Evolutionary conservation across 2,113 vertebrate species (phyloP).

Genomic region (Mixornis gularis): DNA sequence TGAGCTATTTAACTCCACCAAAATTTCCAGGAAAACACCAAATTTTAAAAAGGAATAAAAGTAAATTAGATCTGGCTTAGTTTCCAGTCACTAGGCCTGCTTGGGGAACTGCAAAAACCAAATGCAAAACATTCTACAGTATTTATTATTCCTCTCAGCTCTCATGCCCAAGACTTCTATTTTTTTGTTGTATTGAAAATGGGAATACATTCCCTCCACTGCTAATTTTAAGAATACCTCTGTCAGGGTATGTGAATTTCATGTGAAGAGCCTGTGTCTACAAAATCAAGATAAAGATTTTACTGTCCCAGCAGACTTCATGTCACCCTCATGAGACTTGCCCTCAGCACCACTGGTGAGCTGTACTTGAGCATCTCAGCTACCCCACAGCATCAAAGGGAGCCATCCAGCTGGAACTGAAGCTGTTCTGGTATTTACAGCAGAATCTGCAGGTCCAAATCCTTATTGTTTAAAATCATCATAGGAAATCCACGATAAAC

Average conservation of each 20-base stretch:
- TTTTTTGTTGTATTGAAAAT: background rate
- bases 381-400: background rate
- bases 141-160: background rate
- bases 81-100: background rate
- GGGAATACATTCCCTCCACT: background rate
- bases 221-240: background rate
- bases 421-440: background rate
- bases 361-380: background rate
- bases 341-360: background rate
- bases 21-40: background rate
- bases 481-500: background rate
- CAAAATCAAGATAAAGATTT: background rate
- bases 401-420: background rate
- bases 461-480: background rate
- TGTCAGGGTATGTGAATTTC: background rate
- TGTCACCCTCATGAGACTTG: background rate
- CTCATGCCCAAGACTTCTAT: background rate
- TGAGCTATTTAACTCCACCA: background rate
- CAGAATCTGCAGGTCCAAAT: background rate
- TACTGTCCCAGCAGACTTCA: background rate
- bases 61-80: background rate
- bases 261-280: background rate
- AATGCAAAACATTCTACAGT: background rate
- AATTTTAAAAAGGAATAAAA: background rate
- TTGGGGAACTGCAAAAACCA: background rate